Evolutionary conservation across 2,113 vertebrate species (phyloP), one percentile per base, ranked within the genome.

Genomic region (Leucoraja erinaceus): DNA sequence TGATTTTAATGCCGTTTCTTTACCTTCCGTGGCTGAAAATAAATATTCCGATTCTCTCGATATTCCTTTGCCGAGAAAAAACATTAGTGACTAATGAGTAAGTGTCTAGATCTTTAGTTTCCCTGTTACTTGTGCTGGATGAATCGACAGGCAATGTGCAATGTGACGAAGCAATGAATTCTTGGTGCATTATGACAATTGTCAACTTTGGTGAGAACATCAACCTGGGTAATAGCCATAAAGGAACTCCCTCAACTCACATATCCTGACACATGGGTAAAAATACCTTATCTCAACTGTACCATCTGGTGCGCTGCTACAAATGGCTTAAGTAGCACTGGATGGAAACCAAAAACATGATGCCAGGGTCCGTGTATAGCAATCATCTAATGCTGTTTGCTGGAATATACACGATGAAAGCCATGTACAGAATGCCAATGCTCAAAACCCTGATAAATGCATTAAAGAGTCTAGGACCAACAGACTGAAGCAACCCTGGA

Each of bases 161-260:
- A 68, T 93, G 95, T 94, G 95, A 95, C 94, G 93, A 91, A 28
- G 18, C 33, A 33, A 20, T 20, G 20, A 8, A 12, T 14, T 72
- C 66, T 9, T 10, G 31, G 63, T 14, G 31, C n/a, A 90, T 90
- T 70, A 81, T 47, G 38, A 47, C 18, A 91, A 25, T 72, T 72
- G n/a, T 25, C 31, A 47, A 25, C 20, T 70, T 38, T 72, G 88
- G 47, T 72, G 33, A 70, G 66, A 91, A 47, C 88, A 31, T 72
- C 66, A 28, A 68, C 20, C 38, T 91, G 68, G 38, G 5, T 54
- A 91, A 72, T 47, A 33, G 14, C 33, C 33, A 91, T 11, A 91
- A 54, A 47, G 5, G 11, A 20, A 72, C 5, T 72, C 16, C 70
- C 14, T 72, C 22, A 72, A 20, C 14, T 5, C 70, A 72, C 70